These are phyloP conservation scores for Ceratina japonica DNA, from an alignment of 1,140 invertebrate species.

Conservation along the genomic window DNA sequence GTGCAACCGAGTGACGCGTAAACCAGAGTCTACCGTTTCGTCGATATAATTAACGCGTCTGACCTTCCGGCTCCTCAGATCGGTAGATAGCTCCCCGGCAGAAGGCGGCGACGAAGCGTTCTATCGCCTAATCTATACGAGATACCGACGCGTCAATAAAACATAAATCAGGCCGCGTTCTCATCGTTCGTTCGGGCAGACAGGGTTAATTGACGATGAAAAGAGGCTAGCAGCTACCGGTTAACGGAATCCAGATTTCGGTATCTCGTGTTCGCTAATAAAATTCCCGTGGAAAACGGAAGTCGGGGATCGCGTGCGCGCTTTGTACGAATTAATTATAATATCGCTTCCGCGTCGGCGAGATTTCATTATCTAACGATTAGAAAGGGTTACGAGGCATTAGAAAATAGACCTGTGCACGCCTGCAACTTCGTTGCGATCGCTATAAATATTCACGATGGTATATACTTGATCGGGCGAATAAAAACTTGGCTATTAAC, in stretches of 20 bases:
- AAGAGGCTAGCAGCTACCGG: too few species aligned
- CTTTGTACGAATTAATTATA: too few species aligned
- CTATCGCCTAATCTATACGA: conserved; percentile 14
- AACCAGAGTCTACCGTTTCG: not conserved
- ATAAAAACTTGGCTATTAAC: conserved; percentile 3
- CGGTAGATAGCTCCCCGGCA: conserved; percentile 4
- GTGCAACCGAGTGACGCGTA: not conserved
- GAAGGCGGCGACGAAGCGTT: conserved; percentile 8
- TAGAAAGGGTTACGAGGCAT: not conserved
- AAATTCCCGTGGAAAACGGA: too few species aligned
- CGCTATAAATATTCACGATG: not conserved
- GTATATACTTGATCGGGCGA: not conserved
- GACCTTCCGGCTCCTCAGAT: conserved; percentile 38
- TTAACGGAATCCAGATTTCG: not conserved
- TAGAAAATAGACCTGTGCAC: not conserved
- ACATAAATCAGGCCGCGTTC: not conserved
- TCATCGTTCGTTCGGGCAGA: not conserved
- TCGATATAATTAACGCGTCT: conserved; percentile 38
- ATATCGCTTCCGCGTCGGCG: too few species aligned
- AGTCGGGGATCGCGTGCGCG: too few species aligned
- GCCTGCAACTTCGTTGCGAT: not conserved
- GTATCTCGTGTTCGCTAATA: not conserved
- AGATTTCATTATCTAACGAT: not conserved
- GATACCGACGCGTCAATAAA: not conserved
- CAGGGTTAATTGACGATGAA: too few species aligned